Evolutionary conservation across 1,140 invertebrate species (phyloP), one percentile per base, ranked within the genome.

Genomic region (Pollicipes pollicipes): DNA sequence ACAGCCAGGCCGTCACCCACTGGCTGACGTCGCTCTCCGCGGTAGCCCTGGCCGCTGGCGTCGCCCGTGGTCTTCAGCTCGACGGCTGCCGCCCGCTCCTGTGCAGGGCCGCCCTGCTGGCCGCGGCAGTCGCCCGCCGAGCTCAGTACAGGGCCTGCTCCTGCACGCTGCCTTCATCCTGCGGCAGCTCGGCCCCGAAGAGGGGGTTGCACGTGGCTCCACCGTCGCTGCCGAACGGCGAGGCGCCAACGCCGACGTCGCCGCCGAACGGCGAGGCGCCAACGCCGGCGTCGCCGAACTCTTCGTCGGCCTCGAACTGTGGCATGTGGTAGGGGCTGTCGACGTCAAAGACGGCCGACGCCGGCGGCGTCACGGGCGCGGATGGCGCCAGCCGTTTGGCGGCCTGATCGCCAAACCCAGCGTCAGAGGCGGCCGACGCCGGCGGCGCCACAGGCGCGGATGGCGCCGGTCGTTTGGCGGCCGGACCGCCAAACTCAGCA

Each of bases 401-500:
- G 6, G 17, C 13, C 6, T 58, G 13, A 2, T 10, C 45, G 10
- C 10, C 6, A 2, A 21, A 2, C 6, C 24, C 45, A 10, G 45
- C 2, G 10, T 58, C 45, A 2, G 45, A 21, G 2, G 13, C 13
- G 45, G 13, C 13, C 10, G 45, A 10, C 6, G 45, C 13, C 13
- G 13, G 13, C 13, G 45, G 2, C 13, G 13, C 13, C 6, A 24
- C 4, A 16, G 32, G 32, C 32, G 32, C 32, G 24, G 45, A 58
- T 21, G 45, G 45, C 4, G 45, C 45, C 2, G 45, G 45, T 21
- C 45, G 45, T 21, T 2, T 24, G 13, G 45, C 45, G 45, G 10
- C 45, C 45, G 45, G 24, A 21, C 45, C 24, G 45, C 70, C 75
- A 78, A 87, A 86, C 75, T 86, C 81, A n/a, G 83, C 83, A 75